A percentile compares a stretch with the other conserved stretches of the same genome.
Conservation (phyloP, 1,140 invertebrate species). For the Oedothorax gibbosus region DNA sequence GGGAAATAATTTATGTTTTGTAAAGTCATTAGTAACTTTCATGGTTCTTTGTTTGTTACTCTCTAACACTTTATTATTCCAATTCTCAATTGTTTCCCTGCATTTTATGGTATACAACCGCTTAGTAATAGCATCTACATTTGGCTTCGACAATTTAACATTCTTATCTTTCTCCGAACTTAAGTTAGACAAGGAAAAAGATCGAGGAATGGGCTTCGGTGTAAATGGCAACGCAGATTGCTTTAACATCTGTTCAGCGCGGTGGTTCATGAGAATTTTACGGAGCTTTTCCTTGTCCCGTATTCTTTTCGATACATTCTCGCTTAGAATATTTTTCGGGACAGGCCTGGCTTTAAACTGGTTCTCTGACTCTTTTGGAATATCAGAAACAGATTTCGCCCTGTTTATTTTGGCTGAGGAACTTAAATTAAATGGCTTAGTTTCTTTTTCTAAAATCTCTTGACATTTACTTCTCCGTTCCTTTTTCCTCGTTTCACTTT, state of each 20-base stretch:
- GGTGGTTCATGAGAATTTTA: slow-evolving; percentile 24
- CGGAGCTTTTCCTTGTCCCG: slow-evolving; percentile 46
- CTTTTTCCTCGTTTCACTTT: slow-evolving; percentile 21
- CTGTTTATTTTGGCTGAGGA: not conserved
- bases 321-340: slow-evolving; percentile 31
- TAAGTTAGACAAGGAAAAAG: slow-evolving; percentile 6
- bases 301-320: slow-evolving; percentile 25
- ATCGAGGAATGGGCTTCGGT: not conserved
- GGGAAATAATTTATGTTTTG: not conserved
- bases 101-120: slow-evolving; percentile 38
- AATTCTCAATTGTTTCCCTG: slow-evolving; percentile 27
- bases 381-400: slow-evolving; percentile 1
- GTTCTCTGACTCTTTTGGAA: not conserved
- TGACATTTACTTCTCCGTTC: slow-evolving; percentile 40
- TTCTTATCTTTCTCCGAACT: not conserved
- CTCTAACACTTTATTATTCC: slow-evolving; percentile 37
- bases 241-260: slow-evolving; percentile 44
- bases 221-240: slow-evolving; percentile 35
- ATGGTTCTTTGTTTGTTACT: not conserved
- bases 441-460: not conserved
- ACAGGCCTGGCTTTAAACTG: slow-evolving; percentile 51
- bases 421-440: slow-evolving; percentile 36
- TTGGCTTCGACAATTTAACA: slow-evolving; percentile 8
- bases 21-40: not conserved
- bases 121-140: slow-evolving; percentile 25